Base-by-base conservation (phyloP, 2,888 invertebrate genomes). In the Holacanthella duospinosa region DNA sequence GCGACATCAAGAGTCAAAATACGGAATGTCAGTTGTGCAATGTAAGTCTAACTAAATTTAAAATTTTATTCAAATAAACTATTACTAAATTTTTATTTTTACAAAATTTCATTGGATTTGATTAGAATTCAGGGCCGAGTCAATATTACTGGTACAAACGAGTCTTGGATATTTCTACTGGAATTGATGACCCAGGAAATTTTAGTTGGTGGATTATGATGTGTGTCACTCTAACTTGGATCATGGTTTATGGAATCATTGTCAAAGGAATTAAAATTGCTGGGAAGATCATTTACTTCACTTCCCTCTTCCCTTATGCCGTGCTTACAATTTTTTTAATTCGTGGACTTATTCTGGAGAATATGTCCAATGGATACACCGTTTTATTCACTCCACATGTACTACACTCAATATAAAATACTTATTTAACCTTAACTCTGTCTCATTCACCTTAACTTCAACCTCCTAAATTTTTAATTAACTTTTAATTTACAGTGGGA, bases 281-380 rank as follows among this genome's bases (percentile, higher is more conserved):
- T 54, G 61, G 61, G 53, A 61, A 61, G 25, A 29, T 66, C 1
- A 66, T 96, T 12, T 97, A 95, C 79, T 91, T 97, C 77, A 97
- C 96, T 0, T 94, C 96, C 0, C 80, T 95, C 1, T 93, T 94
- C 77, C 94, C 94, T 0, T 93, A 93, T 77, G 85, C 92, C 68
- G 80, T 94, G 71, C 80, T 95, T 29, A 89, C 91, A 27, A 85
- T 92, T 62, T 81, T 95, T 57, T 81, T 95, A 21, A 27, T 67
- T 36, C 29, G 56, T n/a, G 64, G 55, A 21, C 61, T 64, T 27
- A 48, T 54, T 26, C 56, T 60, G 21, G 61, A 61, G n/a, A 60
- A 60, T 6, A 63, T 19, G 29, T 55, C 48, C 16, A 43, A 61
- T 16, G 66, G 63, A 0, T 66, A 61, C 44, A 54, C 29, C 29